Conservation (phyloP, 2,888 invertebrate species). For the Drosophila conformis region DNA sequence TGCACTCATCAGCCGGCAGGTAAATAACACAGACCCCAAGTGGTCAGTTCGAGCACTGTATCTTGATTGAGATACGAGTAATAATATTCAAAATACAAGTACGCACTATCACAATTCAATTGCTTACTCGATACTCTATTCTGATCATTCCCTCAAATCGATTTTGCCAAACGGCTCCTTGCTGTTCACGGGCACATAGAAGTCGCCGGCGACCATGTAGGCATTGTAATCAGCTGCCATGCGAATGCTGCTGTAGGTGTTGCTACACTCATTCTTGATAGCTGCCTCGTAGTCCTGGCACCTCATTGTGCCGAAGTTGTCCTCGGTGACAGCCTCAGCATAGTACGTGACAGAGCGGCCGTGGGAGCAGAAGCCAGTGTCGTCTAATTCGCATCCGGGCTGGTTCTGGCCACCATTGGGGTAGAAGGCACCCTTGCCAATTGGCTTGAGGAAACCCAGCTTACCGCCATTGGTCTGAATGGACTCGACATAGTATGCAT, state of each 20-base stretch:
- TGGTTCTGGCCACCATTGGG: conserved; percentile 86
- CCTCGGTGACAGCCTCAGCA: conserved; percentile 83
- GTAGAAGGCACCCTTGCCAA: conserved; percentile 86
- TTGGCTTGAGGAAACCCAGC: conserved; percentile 82
- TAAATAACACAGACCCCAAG: conserved; percentile 19
- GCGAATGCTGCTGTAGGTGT: conserved; percentile 62
- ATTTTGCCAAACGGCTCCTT: conserved; percentile 75
- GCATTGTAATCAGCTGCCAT: conserved; percentile 77
- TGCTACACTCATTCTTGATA: conserved; percentile 68
- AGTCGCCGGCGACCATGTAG: conserved; percentile 78
- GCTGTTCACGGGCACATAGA: conserved; percentile 79
- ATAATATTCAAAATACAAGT: neutral
- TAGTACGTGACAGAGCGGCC: conserved; percentile 84
- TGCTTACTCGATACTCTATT: conserved; percentile 17
- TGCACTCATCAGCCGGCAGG: conserved; percentile 14
- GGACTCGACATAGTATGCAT: conserved; percentile 82
- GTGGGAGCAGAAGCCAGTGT: conserved; percentile 85
- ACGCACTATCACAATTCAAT: conserved; percentile 6
- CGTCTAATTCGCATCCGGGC: conserved; percentile 85
- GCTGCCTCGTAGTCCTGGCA: conserved; percentile 73
- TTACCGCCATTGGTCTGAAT: conserved; percentile 82
- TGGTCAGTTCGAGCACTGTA: conserved; percentile 17
- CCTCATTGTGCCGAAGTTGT: conserved; percentile 78
- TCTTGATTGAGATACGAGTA: conserved; percentile 36
- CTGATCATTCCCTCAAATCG: neutral